Percentiles rank a stretch among this genome's conserved stretches.
Evolutionary conservation across 2,113 vertebrate genomes (phyloP).

Genomic region (Cebus imitator): DNA sequence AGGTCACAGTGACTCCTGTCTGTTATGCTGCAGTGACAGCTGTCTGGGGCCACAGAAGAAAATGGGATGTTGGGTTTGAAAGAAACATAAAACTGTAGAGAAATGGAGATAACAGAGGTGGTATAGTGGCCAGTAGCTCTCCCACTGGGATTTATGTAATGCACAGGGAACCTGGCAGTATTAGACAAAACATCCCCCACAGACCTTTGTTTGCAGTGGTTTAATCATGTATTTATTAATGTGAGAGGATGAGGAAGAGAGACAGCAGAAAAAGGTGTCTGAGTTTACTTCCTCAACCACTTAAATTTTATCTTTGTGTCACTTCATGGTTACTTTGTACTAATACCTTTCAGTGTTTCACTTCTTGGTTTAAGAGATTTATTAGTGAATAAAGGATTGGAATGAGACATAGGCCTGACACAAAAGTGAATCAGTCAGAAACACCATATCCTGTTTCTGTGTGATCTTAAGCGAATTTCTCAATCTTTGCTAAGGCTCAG

Average conservation of each 20-base stretch:
- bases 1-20: neutral
- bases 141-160: neutral
- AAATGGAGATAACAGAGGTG: neutral
- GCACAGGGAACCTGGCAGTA: neutral
- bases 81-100: neutral
- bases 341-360: neutral
- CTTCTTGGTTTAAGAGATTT: neutral
- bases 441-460: neutral
- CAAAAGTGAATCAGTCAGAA: neutral
- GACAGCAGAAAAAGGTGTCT: neutral
- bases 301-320: neutral
- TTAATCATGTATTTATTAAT: neutral
- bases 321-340: neutral
- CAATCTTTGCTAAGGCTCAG: neutral
- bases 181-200: accelerated
- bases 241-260: neutral
- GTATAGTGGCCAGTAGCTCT: neutral
- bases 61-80: neutral
- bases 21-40: neutral
- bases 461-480: neutral
- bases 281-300: neutral
- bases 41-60: neutral
- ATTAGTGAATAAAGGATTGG: neutral
- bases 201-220: neutral
- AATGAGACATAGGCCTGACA: neutral